These are phyloP conservation scores for Drosophila longiperda DNA, from an alignment of 2,888 invertebrate species.

Conservation along the genomic window DNA sequence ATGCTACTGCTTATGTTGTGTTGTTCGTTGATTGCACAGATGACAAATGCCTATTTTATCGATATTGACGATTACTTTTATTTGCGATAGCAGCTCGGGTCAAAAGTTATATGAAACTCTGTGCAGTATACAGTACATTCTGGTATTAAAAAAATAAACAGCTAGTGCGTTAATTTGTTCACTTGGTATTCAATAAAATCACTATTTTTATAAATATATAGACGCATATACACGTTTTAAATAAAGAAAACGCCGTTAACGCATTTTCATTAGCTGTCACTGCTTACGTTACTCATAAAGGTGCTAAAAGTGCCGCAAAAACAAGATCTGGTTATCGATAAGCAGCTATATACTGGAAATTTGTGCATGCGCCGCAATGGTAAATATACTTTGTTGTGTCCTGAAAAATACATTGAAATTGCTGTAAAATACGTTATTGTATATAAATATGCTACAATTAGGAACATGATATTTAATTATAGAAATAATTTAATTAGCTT, in stretches of 20 bases:
- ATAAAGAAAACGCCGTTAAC: not conserved
- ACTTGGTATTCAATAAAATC: not conserved
- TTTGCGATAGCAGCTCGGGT: conserved; percentile 19
- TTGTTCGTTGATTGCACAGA: conserved; percentile 56
- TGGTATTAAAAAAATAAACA: not conserved
- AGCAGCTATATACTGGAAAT: not conserved
- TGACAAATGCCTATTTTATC: conserved; percentile 51
- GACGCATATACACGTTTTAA: not conserved
- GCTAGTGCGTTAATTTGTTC: not conserved
- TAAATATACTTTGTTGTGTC: not conserved
- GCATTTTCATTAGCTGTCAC: not conserved
- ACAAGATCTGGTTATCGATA: not conserved
- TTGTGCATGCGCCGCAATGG: not conserved
- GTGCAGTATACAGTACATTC: not conserved
- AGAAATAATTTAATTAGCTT: not conserved
- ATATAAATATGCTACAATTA: not conserved
- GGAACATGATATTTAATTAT: not conserved
- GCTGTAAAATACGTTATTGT: not conserved
- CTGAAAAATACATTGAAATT: not conserved
- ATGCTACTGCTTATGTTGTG: conserved; percentile 40
- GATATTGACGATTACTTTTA: conserved; percentile 46
- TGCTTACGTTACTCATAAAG: not conserved
- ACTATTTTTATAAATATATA: not conserved
- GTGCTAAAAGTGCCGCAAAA: not conserved
- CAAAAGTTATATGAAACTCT: conserved; percentile 6